Conservation (phyloP, 2,888 invertebrate species). For the Hirtodrosophila trivittata region DNA sequence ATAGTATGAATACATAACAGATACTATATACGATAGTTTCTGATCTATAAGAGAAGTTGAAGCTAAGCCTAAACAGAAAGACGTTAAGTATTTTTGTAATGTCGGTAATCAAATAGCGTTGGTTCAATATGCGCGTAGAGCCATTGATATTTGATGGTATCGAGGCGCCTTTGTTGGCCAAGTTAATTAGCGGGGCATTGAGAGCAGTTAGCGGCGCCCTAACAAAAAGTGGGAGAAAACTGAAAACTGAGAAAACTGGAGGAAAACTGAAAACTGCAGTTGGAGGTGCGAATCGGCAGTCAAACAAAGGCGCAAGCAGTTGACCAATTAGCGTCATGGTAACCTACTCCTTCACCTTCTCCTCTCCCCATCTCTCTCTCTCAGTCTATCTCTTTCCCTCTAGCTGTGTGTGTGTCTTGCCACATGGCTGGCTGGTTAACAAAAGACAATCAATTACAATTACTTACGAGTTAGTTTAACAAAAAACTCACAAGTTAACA, state of each 20-base stretch:
- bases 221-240: constrained; percentile 23
- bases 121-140: too few species aligned
- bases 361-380: not conserved
- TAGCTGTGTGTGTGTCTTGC: not conserved
- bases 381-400: not conserved
- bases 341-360: constrained; percentile 10
- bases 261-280: constrained; percentile 10
- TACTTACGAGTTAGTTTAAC: constrained; percentile 39
- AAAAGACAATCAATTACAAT: constrained; percentile 67
- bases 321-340: constrained; percentile 65
- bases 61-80: too few species aligned
- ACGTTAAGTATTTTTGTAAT: too few species aligned
- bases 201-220: constrained; percentile 72
- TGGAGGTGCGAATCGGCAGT: constrained; percentile 66
- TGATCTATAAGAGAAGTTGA: too few species aligned
- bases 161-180: constrained; percentile 68
- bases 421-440: constrained; percentile 35
- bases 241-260: constrained; percentile 5
- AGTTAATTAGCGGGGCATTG: constrained; percentile 75
- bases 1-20: too few species aligned
- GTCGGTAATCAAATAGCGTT: too few species aligned
- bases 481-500: constrained; percentile 52
- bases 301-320: constrained; percentile 80
- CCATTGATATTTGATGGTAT: not conserved
- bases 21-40: too few species aligned